Percentiles rank a stretch among this genome's conserved stretches.
phyloP scores from a whole-genome alignment of 2,797 vertebrate genomes.

The Allobates femoralis region DNA sequence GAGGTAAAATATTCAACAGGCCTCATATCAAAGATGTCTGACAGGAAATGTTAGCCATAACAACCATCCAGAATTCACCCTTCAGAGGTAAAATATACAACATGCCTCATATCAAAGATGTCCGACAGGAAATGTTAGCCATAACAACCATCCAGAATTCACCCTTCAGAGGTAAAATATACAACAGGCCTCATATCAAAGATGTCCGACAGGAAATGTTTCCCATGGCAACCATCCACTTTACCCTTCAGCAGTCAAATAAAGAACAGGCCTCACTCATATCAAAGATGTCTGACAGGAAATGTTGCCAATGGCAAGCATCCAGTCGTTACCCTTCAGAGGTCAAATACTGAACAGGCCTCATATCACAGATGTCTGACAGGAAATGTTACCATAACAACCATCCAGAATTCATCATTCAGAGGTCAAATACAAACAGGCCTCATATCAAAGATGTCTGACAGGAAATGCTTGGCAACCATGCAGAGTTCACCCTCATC shows the following conservation, averaged over 20 bases:
- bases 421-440: no score
- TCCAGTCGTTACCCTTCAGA: neutral
- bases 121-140: neutral
- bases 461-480: neutral
- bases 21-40: neutral
- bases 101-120: neutral
- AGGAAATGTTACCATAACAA: neutral
- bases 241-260: neutral
- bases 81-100: no score
- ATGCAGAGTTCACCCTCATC: neutral
- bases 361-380: neutral
- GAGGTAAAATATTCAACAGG: no score
- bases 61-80: neutral
- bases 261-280: no score
- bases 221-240: no score
- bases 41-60: neutral
- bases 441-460: neutral
- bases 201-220: no score
- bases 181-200: no score
- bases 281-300: no score
- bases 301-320: no score
- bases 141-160: neutral
- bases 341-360: no score
- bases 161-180: neutral
- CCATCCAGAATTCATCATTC: neutral